Base-by-base conservation (phyloP, 2,797 vertebrate species). In the Aulostomus chinensis region DNA sequence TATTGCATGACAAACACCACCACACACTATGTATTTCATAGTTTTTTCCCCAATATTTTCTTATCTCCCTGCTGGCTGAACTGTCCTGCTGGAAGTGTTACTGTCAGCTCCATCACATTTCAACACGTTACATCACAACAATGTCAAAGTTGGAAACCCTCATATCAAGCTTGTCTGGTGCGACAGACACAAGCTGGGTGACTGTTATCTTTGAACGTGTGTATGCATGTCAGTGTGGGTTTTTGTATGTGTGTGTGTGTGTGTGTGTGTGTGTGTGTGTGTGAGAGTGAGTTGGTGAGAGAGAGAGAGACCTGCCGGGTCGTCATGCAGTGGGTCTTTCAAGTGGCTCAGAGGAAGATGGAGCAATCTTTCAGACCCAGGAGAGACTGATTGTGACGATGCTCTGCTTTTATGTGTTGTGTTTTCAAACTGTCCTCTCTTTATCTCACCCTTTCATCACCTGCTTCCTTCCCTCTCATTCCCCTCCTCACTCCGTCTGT, bases 381-480 rank as follows among this genome's bases (percentile, higher is more conserved):
- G 50, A 45, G 43, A 60, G 62, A 42, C 38, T 42, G 32, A 11
- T 14, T 35, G 56, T 21, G 40, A 63, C 9, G 28, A 52, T 34
- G 20, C 46, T 58, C 29, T 35, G 33, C 34, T 40, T 75, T 67
- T 47, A 61, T 58, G 29, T 21, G 14, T 20, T 35, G 14, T 49
- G 45, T 65, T 60, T 58, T 47, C 41, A 56, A 32, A 16, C 38
- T 15, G 0, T 29, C 30, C 45, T 67, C 37, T 52, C 47, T 57
- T 63, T 51, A 52, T 64, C 45, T 63, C 18, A 8, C 25, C 38
- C 67, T 64, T 65, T 57, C 52, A 72, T 68, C 71, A 41, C 7
- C 43, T 3, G 1, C 36, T 36, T 13, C 47, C 53, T 20, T 37
- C 30, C 35, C 41, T 9, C 43, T 24, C 3, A 2, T 25, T 39